Evolutionary conservation across 2,888 invertebrate species (phyloP).

Genomic region (Bimastos eiseni): DNA sequence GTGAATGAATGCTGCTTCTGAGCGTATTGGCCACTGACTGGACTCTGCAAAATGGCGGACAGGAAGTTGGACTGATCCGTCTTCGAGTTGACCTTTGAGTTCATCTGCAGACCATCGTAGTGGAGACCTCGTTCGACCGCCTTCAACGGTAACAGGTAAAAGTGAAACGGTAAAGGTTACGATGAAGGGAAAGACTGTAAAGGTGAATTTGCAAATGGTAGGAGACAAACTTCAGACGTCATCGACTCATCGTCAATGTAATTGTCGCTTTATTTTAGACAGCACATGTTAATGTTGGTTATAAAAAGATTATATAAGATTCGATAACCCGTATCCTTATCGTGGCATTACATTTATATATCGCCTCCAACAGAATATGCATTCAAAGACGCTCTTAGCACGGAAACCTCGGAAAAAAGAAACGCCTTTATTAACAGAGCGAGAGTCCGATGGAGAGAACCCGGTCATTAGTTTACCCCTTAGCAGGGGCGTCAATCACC

Average conservation of each 20-base stretch:
- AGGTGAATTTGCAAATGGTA: not conserved
- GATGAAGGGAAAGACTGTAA: not conserved
- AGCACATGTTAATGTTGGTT: too few relatives aligned
- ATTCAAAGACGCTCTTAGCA: too few relatives aligned
- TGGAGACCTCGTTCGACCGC: slow-evolving; percentile 80
- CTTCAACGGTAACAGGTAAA: slow-evolving; percentile 64
- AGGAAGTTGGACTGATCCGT: slow-evolving; percentile 78
- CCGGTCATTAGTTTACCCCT: too few relatives aligned
- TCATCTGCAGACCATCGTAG: slow-evolving; percentile 78
- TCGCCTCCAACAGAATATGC: too few relatives aligned
- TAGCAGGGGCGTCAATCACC: too few relatives aligned
- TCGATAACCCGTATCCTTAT: not conserved
- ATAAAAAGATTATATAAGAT: too few relatives aligned
- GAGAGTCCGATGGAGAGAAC: too few relatives aligned
- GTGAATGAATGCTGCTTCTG: not conserved
- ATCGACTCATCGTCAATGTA: slow-evolving; percentile 18
- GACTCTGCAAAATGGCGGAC: slow-evolving; percentile 62
- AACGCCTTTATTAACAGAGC: too few relatives aligned
- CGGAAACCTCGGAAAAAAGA: too few relatives aligned
- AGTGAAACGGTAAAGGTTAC: not conserved
- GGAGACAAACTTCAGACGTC: not conserved
- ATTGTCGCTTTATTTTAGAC: too few relatives aligned
- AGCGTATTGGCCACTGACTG: not conserved
- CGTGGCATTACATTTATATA: too few relatives aligned
- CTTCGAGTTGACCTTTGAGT: slow-evolving; percentile 76